These are phyloP conservation scores for Diplodus sargus DNA, from an alignment of 2,797 vertebrate genomes.

Conservation along the genomic window DNA sequence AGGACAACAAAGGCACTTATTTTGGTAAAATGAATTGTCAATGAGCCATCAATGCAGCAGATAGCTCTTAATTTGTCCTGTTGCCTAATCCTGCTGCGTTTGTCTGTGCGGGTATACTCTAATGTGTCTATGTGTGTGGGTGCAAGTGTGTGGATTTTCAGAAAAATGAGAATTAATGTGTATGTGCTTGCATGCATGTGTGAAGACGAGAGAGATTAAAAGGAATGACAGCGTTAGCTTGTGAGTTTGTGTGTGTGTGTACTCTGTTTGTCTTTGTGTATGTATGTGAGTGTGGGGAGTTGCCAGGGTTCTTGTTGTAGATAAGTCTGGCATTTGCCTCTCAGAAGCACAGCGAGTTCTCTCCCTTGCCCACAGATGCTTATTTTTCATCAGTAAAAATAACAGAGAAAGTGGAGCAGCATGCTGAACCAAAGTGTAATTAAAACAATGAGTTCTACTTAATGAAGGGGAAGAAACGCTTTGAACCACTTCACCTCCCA, in stretches of 20 bases:
- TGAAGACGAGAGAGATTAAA: slow-evolving; percentile 9
- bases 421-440: slow-evolving; percentile 77
- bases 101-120: background rate
- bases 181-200: slow-evolving; percentile 6
- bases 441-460: slow-evolving; percentile 83
- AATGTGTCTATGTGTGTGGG: background rate
- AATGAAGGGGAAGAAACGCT: slow-evolving; percentile 82
- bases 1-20: slow-evolving; percentile 7
- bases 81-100: background rate
- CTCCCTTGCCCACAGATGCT: slow-evolving; percentile 64
- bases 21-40: slow-evolving; percentile 19
- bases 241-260: slow-evolving; percentile 22
- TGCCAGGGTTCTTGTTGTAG: slow-evolving; percentile 43
- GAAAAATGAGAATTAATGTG: background rate
- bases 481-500: slow-evolving; percentile 80
- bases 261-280: slow-evolving; percentile 17
- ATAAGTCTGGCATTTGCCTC: slow-evolving; percentile 48
- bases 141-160: slow-evolving; percentile 3
- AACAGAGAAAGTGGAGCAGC: slow-evolving; percentile 79
- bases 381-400: slow-evolving; percentile 78
- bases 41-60: background rate
- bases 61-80: slow-evolving; percentile 1
- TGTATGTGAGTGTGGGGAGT: slow-evolving; percentile 30
- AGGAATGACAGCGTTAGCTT: slow-evolving; percentile 5
- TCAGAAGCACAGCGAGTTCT: slow-evolving; percentile 56